A percentile compares a stretch with the other conserved stretches of the same genome.
Evolutionary conservation across 2,797 vertebrate species (phyloP).

Genomic region (Coregonus suidteri): DNA sequence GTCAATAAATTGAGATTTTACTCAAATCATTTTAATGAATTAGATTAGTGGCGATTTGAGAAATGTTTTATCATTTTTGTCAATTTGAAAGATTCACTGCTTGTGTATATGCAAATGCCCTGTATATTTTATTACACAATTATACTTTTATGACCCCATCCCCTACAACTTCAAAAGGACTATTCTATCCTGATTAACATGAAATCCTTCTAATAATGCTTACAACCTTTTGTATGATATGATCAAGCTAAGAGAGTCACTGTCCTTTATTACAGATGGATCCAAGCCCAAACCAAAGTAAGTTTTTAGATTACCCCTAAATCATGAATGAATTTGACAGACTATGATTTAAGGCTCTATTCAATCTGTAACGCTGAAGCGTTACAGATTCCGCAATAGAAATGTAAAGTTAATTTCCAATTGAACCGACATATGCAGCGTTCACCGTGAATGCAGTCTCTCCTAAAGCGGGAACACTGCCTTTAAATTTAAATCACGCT

Average conservation of each 20-base stretch:
- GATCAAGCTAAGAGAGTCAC: background rate
- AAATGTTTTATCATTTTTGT: background rate
- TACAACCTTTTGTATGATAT: background rate
- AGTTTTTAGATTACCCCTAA: conserved; percentile 18
- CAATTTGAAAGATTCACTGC: background rate
- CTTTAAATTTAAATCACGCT: no score
- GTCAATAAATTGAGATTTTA: background rate
- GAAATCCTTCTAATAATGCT: background rate
- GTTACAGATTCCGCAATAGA: no score
- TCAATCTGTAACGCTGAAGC: no score
- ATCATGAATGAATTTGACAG: background rate
- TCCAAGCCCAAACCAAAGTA: conserved; percentile 77
- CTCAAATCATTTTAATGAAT: background rate
- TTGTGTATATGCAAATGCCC: background rate
- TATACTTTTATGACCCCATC: background rate
- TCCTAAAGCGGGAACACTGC: no score
- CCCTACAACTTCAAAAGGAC: background rate
- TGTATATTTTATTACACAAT: background rate
- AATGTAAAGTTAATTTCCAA: no score
- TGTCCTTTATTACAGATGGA: conserved; percentile 58
- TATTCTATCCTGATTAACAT: background rate
- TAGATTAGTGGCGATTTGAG: background rate
- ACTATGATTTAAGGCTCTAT: no score
- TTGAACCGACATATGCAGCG: no score
- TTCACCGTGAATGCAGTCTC: no score